Evolutionary conservation across 2,113 vertebrate species (phyloP).

Genomic region (Microtus pennsylvanicus): DNA sequence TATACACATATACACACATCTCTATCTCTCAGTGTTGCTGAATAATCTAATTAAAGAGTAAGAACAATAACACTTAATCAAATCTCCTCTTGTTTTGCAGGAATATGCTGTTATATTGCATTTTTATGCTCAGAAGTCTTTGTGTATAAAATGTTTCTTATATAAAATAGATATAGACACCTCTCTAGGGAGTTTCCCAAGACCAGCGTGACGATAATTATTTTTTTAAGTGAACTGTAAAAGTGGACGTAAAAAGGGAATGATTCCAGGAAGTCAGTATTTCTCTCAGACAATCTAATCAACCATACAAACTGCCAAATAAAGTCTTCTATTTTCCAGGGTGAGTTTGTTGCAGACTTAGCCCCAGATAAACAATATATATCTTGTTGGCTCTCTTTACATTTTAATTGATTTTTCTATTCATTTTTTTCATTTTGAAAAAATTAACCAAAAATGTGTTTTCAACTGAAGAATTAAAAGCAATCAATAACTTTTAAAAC

Average conservation of each 20-base stretch:
- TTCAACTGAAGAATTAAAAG: neutral
- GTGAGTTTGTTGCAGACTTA: neutral
- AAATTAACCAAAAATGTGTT: slow-evolving; percentile 6
- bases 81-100: neutral
- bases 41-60: neutral
- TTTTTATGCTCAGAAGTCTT: slow-evolving; percentile 45
- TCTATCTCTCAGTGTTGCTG: neutral
- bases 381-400: neutral
- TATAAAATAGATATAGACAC: neutral
- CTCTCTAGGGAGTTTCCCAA: neutral
- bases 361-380: neutral
- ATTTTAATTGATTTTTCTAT: neutral
- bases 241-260: neutral
- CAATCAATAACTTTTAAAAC: neutral
- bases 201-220: neutral
- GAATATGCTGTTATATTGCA: neutral
- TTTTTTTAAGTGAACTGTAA: neutral
- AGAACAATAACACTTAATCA: slow-evolving; percentile 17
- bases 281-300: neutral
- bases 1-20: neutral
- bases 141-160: neutral
- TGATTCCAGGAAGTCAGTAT: neutral
- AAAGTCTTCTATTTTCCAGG: neutral
- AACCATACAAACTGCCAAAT: neutral
- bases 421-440: slow-evolving; percentile 11